Evolutionary conservation across 2,797 vertebrate species (phyloP).

Genomic region (Danio albolineatus): DNA sequence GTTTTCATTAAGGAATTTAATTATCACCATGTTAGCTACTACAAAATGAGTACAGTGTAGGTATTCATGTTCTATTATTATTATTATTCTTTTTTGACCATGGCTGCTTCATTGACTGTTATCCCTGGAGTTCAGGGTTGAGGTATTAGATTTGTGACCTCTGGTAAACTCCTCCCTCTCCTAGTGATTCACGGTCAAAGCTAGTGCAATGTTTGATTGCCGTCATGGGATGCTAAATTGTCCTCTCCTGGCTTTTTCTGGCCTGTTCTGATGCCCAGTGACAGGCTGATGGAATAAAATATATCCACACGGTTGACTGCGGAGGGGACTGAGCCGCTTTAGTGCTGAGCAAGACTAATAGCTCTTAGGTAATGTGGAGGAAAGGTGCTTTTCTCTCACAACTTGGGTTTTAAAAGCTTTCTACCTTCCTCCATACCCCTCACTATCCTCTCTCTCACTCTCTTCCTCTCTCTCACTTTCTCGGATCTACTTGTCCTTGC

Average conservation of each 20-base stretch:
- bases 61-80: not conserved
- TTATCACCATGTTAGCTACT: not conserved
- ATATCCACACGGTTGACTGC: constrained; percentile 44
- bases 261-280: constrained; percentile 16
- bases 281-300: constrained; percentile 48
- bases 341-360: constrained; percentile 39
- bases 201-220: not conserved
- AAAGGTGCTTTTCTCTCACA: constrained; percentile 46
- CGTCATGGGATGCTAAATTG: constrained; percentile 13
- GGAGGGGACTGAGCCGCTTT: constrained; percentile 40
- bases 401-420: constrained; percentile 40
- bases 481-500: constrained; percentile 54
- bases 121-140: not conserved
- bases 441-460: not conserved
- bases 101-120: not conserved
- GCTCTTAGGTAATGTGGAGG: constrained; percentile 41
- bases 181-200: not conserved
- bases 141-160: not conserved
- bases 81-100: not conserved
- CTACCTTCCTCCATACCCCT: constrained; percentile 16
- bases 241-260: constrained; percentile 20
- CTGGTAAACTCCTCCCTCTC: not conserved
- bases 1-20: not conserved
- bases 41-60: not conserved
- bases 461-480: not conserved